Base-by-base conservation (phyloP, 1,140 invertebrate genomes). In the Pteromalus puparum region DNA sequence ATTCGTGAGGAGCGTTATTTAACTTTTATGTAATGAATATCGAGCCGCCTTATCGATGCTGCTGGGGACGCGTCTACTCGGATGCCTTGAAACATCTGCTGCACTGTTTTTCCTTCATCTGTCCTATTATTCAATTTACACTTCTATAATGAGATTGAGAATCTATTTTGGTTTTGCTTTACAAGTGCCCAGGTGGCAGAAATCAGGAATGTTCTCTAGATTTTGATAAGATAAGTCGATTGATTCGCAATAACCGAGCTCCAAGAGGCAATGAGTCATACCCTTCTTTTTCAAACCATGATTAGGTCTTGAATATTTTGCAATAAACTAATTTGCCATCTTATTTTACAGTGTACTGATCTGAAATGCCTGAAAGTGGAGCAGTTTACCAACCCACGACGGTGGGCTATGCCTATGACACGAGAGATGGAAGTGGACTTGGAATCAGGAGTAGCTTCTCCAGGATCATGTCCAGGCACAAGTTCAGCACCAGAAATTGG, bases 371-470 rank as follows among this genome's bases (percentile, higher is more conserved):
- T 53, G 91, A 92, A 83, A 93, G 90, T 81, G 90, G 90, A 84
- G 92, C 92, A 38, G 92, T 93, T 86, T 93, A 93, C 86, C 92
- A 93, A 80, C 92, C 92, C 61, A 93, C 92, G 0, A 93, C 92
- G 18, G 92, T 93, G 73, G 92, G 92, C 61, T 93, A 92, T 78
- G 87, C 90, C 3, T 93, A 93, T 80, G 92, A 93, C 72, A 91
- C 90, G 21, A 89, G 91, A 21, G 91, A 91, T 77, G 89, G 88
- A 2, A 83, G 88, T 15, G 89, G 89, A 26, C 86, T 89, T 38
- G 88, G 90, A 4, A 87, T 93, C 53, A 89, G 91, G 65, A 90
- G 87, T 65, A 90, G 89, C 18, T 93, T 93, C 75, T 90, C 91
- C 26, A 89, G 92, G 21, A 90, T 93, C 10, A 90, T 92, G 86